Evolutionary conservation across 2,888 invertebrate genomes (phyloP).

Genomic region (Creontiades dilutus): DNA sequence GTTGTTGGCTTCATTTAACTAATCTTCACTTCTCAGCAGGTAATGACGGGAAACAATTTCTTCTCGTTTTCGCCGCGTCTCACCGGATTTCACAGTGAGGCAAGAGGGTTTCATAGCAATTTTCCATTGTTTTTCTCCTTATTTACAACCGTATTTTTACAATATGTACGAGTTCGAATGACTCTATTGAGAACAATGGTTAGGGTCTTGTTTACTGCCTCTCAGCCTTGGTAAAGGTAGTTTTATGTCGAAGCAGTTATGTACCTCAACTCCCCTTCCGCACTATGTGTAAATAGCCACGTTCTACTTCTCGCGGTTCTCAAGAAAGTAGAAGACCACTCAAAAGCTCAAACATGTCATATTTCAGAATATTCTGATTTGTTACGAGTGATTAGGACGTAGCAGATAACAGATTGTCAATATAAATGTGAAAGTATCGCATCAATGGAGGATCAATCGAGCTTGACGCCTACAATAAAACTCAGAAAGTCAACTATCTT

Average conservation of each 20-base stretch:
- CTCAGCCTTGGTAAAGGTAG: background rate
- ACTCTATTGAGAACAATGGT: background rate
- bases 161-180: background rate
- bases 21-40: conserved; percentile 50
- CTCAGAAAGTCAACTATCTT: too few species aligned
- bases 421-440: too few species aligned
- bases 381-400: too few species aligned
- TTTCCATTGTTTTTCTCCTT: conserved; percentile 13
- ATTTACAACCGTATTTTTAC: conserved; percentile 18
- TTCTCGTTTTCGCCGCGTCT: conserved; percentile 15
- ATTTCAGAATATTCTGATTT: too few species aligned
- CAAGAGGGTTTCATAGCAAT: background rate
- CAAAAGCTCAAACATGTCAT: too few species aligned
- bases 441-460: too few species aligned
- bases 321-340: too few species aligned
- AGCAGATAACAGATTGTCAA: too few species aligned
- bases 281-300: too few species aligned
- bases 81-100: conserved; percentile 3
- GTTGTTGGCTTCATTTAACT: conserved; percentile 51
- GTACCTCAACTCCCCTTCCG: background rate
- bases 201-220: background rate
- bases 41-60: conserved; percentile 54
- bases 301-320: too few species aligned
- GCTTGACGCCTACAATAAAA: too few species aligned
- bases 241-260: background rate